Base-by-base conservation (phyloP, 1,140 invertebrate species). In the Scaptomyza graminum region DNA sequence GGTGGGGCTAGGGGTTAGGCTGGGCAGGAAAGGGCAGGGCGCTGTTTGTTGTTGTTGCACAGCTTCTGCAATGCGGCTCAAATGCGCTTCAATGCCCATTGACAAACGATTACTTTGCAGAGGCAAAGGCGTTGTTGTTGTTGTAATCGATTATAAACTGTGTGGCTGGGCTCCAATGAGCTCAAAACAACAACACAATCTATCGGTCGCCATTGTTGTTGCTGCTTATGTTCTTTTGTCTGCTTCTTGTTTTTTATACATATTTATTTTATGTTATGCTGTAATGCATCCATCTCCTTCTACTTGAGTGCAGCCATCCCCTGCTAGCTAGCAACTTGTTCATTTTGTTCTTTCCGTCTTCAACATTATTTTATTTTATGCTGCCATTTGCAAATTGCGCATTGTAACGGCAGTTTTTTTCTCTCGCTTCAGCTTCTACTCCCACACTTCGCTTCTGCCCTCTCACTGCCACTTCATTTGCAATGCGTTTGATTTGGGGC, bases 381-480 rank as follows among this genome's bases (percentile, higher is more conserved):
- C 37, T 60, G 31, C 54, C 61, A 8, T 46, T 11, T 59, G 54
- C 52, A 66, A 44, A 57, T 55, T 61, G 60, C 52, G 52, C 54
- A 31, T 49, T 56, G 43, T 63, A 64, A 64, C 13, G 44, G 50
- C 39, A 64, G 50, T n/a, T 46, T 54, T 43, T 13, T 54, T 51
- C 43, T 41, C 39, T 56, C 56, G 51, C 44, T 25, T 31, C 12
- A 46, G 22, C 18, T 25, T 57, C 39, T 57, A 22, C 22, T n/a
- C 15, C 25, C 28, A 6, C 43, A n/a, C 12, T 4, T 25, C 18
- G 54, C 37, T n/a, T 43, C 31, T 41, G 52, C 39, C 5, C 39
- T 55, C 59, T 18, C 66, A 56, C 59, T 75, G 63, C 59, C 78
- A 80, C 78, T 80, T 80, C 59, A 76, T 80, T 84, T 83, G 76